Conservation (phyloP, 1,140 invertebrate species). For the Monomorium pharaonis region DNA sequence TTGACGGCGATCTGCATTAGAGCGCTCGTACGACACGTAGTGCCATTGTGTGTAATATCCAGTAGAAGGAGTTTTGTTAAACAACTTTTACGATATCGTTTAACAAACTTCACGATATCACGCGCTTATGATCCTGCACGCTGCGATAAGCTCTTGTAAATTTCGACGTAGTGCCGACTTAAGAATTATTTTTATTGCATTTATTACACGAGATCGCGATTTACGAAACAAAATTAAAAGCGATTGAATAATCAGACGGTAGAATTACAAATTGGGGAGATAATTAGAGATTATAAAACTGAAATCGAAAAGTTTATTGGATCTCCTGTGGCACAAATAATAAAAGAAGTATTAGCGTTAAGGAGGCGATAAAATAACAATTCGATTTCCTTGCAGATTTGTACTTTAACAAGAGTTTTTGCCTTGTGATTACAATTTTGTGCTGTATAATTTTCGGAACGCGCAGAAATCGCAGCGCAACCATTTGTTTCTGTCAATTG, state of each 20-base stretch:
- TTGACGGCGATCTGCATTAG: background rate
- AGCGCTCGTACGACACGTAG: constrained; percentile 20
- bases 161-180: background rate
- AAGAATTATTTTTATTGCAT: background rate
- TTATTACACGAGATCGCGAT: background rate
- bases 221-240: background rate
- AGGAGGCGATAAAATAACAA: constrained; percentile 22
- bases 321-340: background rate
- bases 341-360: background rate
- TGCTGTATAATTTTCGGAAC: background rate
- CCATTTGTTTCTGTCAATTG: background rate
- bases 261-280: background rate
- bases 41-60: background rate
- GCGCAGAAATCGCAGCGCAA: constrained; percentile 2
- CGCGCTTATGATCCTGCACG: background rate
- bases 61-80: constrained; percentile 15
- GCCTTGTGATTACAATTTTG: constrained; percentile 7
- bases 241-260: background rate
- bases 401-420: constrained; percentile 31
- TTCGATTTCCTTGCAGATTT: background rate
- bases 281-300: background rate
- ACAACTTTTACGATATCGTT: constrained; percentile 14
- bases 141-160: constrained; percentile 26
- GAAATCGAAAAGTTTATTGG: background rate
- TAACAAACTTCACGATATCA: constrained; percentile 20